phyloP scores from a whole-genome alignment of 2,797 vertebrate species.

The Acomys russatus region DNA sequence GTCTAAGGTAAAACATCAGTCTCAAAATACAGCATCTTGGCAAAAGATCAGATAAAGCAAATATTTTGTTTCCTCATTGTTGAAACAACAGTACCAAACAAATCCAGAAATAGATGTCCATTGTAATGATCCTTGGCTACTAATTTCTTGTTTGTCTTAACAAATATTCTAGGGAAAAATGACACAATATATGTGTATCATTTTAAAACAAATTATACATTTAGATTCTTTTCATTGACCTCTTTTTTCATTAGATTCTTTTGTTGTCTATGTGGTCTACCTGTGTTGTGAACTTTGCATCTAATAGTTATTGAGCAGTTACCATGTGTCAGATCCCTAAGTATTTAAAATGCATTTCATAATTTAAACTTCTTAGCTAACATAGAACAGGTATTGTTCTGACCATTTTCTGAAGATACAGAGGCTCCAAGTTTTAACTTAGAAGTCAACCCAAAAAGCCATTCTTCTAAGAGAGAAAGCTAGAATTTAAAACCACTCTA shows the following conservation, averaged over 20 bases:
- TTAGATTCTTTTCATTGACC: not conserved
- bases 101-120: slow-evolving; percentile 45
- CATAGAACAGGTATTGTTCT: not conserved
- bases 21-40: slow-evolving; percentile 64
- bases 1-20: slow-evolving; percentile 26
- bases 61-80: slow-evolving; percentile 61
- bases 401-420: not conserved
- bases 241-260: not conserved
- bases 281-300: not conserved
- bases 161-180: not conserved
- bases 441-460: not conserved
- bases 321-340: not conserved
- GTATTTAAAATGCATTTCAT: not conserved
- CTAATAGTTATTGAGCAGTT: not conserved
- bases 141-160: slow-evolving; percentile 16
- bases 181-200: not conserved
- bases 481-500: not conserved
- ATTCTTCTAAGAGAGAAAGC: not conserved
- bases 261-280: not conserved
- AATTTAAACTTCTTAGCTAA: not conserved
- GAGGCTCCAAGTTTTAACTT: not conserved
- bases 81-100: slow-evolving; percentile 72
- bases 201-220: not conserved
- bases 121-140: not conserved
- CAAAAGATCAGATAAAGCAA: slow-evolving; percentile 67